Conservation (phyloP, 2,888 invertebrate species). For the Lasius platythorax region DNA sequence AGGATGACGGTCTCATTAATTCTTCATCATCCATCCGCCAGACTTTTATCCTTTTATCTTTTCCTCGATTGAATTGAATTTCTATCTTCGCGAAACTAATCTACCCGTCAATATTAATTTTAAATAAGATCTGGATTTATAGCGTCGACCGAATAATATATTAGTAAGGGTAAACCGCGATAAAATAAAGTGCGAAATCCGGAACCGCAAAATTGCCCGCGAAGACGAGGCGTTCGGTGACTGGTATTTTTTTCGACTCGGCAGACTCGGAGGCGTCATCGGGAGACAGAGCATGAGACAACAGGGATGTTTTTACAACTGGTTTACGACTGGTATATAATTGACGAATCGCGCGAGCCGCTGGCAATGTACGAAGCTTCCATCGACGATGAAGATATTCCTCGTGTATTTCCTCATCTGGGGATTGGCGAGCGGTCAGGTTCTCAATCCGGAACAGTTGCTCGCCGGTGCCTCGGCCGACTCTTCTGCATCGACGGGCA, state of each 20-base stretch:
- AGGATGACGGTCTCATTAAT: background rate
- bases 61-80: background rate
- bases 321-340: slow-evolving; percentile 64
- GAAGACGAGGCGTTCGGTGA: background rate
- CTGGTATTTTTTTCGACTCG: background rate
- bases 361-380: slow-evolving; percentile 58
- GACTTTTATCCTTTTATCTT: background rate
- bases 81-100: slow-evolving; percentile 25
- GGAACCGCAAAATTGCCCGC: background rate
- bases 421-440: slow-evolving; percentile 29
- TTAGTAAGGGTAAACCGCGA: background rate
- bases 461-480: background rate
- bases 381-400: slow-evolving; percentile 66
- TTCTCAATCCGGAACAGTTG: background rate
- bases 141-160: background rate
- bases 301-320: slow-evolving; percentile 57
- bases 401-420: slow-evolving; percentile 56
- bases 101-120: background rate
- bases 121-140: background rate
- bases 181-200: background rate
- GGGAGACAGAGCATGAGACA: background rate
- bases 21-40: background rate
- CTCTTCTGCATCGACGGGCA: background rate
- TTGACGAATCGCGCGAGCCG: slow-evolving; percentile 58
- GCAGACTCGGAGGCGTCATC: background rate